phyloP scores from a whole-genome alignment of 1,140 invertebrate genomes.

The Trichonephila clavata region DNA sequence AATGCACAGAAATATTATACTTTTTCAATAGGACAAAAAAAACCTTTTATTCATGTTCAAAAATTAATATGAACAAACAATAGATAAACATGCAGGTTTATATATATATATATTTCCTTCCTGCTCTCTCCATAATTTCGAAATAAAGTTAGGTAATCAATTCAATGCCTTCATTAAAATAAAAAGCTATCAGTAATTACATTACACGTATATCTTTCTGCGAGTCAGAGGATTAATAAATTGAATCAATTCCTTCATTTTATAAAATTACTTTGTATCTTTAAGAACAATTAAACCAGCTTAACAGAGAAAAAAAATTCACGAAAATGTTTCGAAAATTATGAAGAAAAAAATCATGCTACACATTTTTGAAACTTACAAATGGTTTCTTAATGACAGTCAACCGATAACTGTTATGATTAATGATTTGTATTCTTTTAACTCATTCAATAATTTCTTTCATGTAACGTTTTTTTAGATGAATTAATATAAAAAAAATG shows the following conservation, averaged over 20 bases:
- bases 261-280: neutral
- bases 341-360: neutral
- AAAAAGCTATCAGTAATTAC: neutral
- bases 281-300: conserved; percentile 10
- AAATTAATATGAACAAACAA: too few relatives aligned
- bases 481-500: neutral
- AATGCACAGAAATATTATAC: too few relatives aligned
- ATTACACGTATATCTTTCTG: neutral
- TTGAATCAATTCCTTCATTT: conserved; percentile 8
- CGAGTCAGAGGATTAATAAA: neutral
- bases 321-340: neutral
- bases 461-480: neutral
- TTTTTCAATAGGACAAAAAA: too few relatives aligned
- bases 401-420: conserved; percentile 9
- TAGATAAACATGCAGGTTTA: too few relatives aligned
- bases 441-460: neutral
- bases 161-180: too few relatives aligned
- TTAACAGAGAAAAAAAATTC: neutral
- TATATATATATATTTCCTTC: too few relatives aligned
- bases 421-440: conserved; percentile 23
- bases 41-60: too few relatives aligned
- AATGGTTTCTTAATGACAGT: conserved; percentile 23
- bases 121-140: too few relatives aligned
- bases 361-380: conserved; percentile 1
- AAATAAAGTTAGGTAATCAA: too few relatives aligned